Conservation (phyloP, 1,140 invertebrate species). For the Patella vulgata region DNA sequence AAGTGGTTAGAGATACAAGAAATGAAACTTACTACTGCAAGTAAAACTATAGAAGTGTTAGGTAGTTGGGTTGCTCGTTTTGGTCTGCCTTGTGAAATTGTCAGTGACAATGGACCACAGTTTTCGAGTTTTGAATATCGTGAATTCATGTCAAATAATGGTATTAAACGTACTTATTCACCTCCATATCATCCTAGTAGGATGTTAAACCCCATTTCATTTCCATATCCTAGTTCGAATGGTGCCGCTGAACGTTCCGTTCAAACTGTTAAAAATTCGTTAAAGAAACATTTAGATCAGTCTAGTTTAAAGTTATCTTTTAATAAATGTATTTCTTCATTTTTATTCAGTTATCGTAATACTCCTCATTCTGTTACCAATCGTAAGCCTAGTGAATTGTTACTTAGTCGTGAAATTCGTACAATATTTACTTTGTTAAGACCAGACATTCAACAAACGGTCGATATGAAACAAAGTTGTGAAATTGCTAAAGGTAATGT, state of each 20-base stretch:
- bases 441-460: too few relatives aligned
- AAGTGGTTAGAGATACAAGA: conserved; percentile 30
- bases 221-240: conserved; percentile 30
- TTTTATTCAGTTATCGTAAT: too few relatives aligned
- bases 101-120: conserved; percentile 25
- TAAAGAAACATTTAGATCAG: neutral
- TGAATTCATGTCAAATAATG: conserved; percentile 19
- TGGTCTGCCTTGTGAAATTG: conserved; percentile 15
- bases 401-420: too few relatives aligned
- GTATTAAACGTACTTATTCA: conserved; percentile 11
- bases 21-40: too few relatives aligned
- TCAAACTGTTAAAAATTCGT: conserved; percentile 26
- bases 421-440: too few relatives aligned
- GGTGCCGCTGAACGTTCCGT: conserved; percentile 32
- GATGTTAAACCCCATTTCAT: conserved; percentile 18
- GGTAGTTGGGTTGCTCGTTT: conserved; percentile 8
- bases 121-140: conserved; percentile 22
- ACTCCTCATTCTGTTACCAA: too few relatives aligned
- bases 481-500: too few relatives aligned
- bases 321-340: too few relatives aligned
- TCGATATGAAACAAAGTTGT: too few relatives aligned
- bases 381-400: too few relatives aligned
- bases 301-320: too few relatives aligned
- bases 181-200: conserved; percentile 24
- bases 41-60: conserved; percentile 4